These are phyloP conservation scores for Centrocercus urophasianus DNA, from an alignment of 2,113 vertebrate genomes.

Conservation along the genomic window DNA sequence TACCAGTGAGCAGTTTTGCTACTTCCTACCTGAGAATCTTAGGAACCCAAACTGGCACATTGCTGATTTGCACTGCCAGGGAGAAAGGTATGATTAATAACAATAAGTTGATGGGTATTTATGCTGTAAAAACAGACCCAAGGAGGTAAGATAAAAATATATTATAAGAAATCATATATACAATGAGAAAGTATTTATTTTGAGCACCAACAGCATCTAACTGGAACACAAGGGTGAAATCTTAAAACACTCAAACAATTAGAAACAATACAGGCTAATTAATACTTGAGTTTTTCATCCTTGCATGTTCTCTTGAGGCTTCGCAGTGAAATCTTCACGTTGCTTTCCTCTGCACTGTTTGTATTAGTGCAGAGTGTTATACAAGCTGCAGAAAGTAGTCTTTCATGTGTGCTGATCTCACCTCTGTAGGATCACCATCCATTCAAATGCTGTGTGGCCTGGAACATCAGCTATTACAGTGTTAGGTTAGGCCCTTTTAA, in stretches of 20 bases:
- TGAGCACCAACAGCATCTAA: not conserved
- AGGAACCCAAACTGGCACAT: not conserved
- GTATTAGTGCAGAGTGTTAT: not conserved
- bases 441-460: accelerated
- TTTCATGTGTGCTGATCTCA: not conserved
- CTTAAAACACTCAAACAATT: not conserved
- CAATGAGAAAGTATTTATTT: not conserved
- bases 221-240: not conserved
- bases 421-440: accelerated
- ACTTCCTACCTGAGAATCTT: not conserved
- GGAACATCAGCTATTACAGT: not conserved
- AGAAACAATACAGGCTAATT: not conserved
- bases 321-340: not conserved
- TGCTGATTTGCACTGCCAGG: not conserved
- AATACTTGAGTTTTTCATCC: not conserved
- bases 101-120: not conserved
- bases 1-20: not conserved
- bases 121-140: not conserved
- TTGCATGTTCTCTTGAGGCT: not conserved
- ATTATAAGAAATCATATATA: not conserved
- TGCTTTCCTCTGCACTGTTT: accelerated
- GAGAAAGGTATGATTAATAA: not conserved
- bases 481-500: not conserved
- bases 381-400: accelerated
- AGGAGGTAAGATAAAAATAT: not conserved